phyloP scores from a whole-genome alignment of 1,140 invertebrate species.

The Musca domestica region DNA sequence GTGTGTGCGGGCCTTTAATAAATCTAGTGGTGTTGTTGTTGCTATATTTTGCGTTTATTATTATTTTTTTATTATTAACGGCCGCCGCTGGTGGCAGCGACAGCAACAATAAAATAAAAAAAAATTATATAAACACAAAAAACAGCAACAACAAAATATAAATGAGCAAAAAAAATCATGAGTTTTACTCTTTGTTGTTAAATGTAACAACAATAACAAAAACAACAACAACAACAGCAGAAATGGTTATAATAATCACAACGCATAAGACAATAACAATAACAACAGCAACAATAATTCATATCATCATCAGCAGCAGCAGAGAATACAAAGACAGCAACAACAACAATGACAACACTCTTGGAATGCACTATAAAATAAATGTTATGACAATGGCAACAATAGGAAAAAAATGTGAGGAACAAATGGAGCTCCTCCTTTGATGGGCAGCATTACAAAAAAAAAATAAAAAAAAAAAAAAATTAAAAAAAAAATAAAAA shows the following conservation, averaged over 20 bases:
- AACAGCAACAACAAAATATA: too few species aligned
- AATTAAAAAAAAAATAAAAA: too few species aligned
- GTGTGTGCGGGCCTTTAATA: too few species aligned
- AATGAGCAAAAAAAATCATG: too few species aligned
- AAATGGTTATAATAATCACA: conserved; percentile 1
- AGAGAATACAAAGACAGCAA: background rate
- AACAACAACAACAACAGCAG: background rate
- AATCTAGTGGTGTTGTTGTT: background rate
- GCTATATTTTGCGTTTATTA: background rate
- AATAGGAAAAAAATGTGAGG: background rate
- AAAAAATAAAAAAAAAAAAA: too few species aligned
- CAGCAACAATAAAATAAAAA: too few species aligned
- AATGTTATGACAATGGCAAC: background rate
- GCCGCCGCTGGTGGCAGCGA: too few species aligned
- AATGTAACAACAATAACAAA: background rate
- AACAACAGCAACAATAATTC: background rate
- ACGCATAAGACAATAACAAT: background rate
- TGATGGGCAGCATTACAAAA: too few species aligned
- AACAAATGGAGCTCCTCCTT: too few species aligned
- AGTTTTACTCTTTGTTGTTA: background rate
- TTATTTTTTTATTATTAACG: background rate
- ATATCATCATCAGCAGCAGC: background rate
- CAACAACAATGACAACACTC: background rate
- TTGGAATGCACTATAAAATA: conserved; percentile 10
- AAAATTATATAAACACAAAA: too few species aligned